A percentile compares a stretch with the other conserved stretches of the same genome.
Conservation (phyloP, 2,888 invertebrate species). For the Chymomyza caudatula region DNA sequence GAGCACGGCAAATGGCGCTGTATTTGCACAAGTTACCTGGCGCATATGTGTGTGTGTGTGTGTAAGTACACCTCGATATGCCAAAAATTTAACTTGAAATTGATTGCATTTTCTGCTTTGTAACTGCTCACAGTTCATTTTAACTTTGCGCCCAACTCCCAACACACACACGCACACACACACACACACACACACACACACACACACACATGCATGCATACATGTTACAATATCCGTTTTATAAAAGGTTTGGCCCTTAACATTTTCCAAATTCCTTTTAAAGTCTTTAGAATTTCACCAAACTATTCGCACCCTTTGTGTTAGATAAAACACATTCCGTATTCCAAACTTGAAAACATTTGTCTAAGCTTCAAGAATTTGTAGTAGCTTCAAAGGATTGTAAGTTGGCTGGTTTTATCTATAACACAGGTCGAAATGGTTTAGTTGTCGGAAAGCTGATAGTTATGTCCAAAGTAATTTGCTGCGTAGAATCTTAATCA, state of each 20-base stretch:
- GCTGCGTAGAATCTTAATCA: too few relatives aligned
- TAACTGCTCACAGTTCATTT: not conserved
- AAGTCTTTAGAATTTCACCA: conserved; percentile 20
- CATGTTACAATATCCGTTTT: not conserved
- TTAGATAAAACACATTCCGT: conserved; percentile 65
- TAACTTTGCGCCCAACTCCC: conserved; percentile 10
- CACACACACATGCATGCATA: not conserved
- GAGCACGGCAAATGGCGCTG: not conserved
- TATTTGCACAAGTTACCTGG: not conserved
- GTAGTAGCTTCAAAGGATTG: not conserved
- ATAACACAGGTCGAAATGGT: too few relatives aligned
- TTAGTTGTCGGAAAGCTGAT: too few relatives aligned
- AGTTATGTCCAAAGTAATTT: too few relatives aligned
- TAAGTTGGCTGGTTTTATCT: not conserved
- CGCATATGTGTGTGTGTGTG: not conserved
- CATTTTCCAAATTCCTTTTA: not conserved
- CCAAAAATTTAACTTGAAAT: not conserved
- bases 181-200: not conserved
- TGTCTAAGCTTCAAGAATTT: not conserved
- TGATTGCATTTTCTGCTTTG: not conserved
- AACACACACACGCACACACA: not conserved
- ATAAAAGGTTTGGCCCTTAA: not conserved
- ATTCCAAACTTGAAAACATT: conserved; percentile 6
- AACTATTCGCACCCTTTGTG: conserved; percentile 67
- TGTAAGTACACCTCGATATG: not conserved